Evolutionary conservation across 1,140 invertebrate genomes (phyloP).

Genomic region (Streblospio benedicti): DNA sequence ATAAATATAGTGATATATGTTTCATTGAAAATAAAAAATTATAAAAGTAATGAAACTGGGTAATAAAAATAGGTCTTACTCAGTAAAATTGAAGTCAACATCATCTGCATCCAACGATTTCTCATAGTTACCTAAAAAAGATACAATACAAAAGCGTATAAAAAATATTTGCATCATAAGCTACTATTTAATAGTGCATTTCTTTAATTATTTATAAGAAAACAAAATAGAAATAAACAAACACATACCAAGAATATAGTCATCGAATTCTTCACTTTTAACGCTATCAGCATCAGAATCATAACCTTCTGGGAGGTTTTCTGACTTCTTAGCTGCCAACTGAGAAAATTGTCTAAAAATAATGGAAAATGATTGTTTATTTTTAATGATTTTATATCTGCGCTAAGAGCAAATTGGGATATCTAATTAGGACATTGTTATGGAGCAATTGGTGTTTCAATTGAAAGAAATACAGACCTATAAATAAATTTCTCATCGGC

Average conservation of each 20-base stretch:
- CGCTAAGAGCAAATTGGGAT: slow-evolving; percentile 30
- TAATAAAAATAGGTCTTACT: slow-evolving; percentile 22
- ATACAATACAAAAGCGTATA: slow-evolving; percentile 3
- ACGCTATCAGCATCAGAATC: not conserved
- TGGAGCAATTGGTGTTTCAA: not conserved
- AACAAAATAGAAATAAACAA: not conserved
- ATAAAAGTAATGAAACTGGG: not conserved
- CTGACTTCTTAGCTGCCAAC: not conserved
- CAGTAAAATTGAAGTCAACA: slow-evolving; percentile 35
- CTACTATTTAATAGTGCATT: slow-evolving; percentile 4
- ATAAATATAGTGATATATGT: not conserved
- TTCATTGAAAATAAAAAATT: not conserved
- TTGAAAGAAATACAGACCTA: slow-evolving; percentile 25
- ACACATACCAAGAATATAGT: not conserved
- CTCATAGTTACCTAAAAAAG: slow-evolving; percentile 33
- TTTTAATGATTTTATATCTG: not conserved
- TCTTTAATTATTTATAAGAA: slow-evolving; percentile 1
- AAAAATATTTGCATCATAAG: not conserved
- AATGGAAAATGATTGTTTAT: not conserved
- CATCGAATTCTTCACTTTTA: not conserved
- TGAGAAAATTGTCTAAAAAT: not conserved
- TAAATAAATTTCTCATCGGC: slow-evolving; percentile 75
- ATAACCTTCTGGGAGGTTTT: not conserved
- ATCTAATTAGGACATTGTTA: slow-evolving; percentile 27
- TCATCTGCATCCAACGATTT: slow-evolving; percentile 24